Base-by-base conservation (phyloP, 2,888 invertebrate genomes). In the Caenorhabditis sp. region DNA sequence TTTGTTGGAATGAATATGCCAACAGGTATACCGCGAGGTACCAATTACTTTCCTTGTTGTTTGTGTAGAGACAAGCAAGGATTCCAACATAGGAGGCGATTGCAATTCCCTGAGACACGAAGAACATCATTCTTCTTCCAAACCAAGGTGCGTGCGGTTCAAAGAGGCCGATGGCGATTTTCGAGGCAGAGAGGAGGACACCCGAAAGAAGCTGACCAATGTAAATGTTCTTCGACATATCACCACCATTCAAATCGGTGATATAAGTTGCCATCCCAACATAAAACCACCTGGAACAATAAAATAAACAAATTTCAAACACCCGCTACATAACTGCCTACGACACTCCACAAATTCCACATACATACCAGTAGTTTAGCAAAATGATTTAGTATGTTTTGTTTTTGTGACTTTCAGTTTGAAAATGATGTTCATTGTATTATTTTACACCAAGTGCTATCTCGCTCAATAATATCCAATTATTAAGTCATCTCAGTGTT, bases 211-310 rank as follows among this genome's bases (percentile, higher is more conserved):
- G 70, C 59, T 75, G 75, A 31, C 75, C 75, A 31, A 57, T 43
- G 26, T 69, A 75, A 31, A 75, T 61, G 50, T 75, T 75, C 20
- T 50, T 61, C 10, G 70, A 65, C 75, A 75, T 75, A 52, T 70
- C 75, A 0, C 64, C 75, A 2, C 75, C 70, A 36, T 75, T 75
- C 43, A 75, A 56, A 62, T 75, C 75, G 1, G 70, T 75, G 21
- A 70, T 67, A 31, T 75, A 75, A 7, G 67, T 62, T 8, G 68
- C 64, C 54, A 73, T 57, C 56, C 73, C 73, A 4, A 64, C 63
- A 26, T 73, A 73, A 26, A 73, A 73, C 43, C 66, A 68, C 54
- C 36, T 58, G 36, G n/a, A 36, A 58, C 1, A 4, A 64, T 63
- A 49, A 26, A 49, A 3, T 23, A 21, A 21, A 21, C 21, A 53